phyloP scores from a whole-genome alignment of 1,140 invertebrate species.

The Macrosteles quadrilineatus region DNA sequence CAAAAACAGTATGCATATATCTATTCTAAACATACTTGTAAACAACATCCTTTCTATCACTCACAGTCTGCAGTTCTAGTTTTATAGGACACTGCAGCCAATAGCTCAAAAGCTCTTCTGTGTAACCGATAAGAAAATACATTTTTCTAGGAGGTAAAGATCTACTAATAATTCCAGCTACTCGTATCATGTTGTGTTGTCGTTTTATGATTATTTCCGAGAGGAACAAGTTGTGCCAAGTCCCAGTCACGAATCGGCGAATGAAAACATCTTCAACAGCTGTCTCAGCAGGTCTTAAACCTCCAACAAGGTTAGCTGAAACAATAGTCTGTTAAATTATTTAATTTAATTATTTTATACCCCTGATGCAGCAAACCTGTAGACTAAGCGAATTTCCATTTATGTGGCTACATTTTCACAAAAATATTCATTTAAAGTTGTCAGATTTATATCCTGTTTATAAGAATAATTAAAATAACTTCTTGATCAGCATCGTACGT shows the following conservation, averaged over 20 bases:
- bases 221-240: constrained; percentile 83
- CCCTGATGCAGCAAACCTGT: too few species aligned
- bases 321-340: too few species aligned
- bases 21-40: constrained; percentile 88
- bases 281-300: constrained; percentile 77
- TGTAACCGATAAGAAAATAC: constrained; percentile 94
- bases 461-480: too few species aligned
- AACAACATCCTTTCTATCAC: constrained; percentile 72
- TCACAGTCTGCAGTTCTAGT: constrained; percentile 84
- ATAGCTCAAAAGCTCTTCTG: constrained; percentile 85
- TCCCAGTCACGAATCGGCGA: constrained; percentile 85
- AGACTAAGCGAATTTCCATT: too few species aligned
- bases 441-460: too few species aligned
- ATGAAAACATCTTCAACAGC: constrained; percentile 92
- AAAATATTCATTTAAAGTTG: too few species aligned
- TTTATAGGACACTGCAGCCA: constrained; percentile 94
- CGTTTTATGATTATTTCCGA: constrained; percentile 94
- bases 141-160: constrained; percentile 71
- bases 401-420: too few species aligned
- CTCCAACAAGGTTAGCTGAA: constrained; percentile 74
- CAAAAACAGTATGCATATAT: too few species aligned
- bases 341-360: too few species aligned
- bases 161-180: constrained; percentile 74
- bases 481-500: too few species aligned
- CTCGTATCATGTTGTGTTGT: constrained; percentile 87